phyloP scores from a whole-genome alignment of 2,113 vertebrate species.

The Etia nguti region DNA sequence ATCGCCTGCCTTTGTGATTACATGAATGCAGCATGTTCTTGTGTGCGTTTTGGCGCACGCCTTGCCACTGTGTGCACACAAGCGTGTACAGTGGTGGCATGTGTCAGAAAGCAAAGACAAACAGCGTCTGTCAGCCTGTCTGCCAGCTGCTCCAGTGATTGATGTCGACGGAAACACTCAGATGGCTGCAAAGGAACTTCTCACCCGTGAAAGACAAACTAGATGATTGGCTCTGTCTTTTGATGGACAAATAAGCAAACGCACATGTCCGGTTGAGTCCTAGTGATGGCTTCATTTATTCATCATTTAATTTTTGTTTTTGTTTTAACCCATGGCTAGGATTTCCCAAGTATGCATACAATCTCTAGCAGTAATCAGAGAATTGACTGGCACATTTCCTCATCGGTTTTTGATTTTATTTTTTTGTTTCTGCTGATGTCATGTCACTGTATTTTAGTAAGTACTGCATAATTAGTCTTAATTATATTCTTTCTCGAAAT shows the following conservation, averaged over 20 bases:
- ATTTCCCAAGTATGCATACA: neutral
- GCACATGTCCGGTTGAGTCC: neutral
- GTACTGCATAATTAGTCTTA: slow-evolving; percentile 10
- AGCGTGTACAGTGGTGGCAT: slow-evolving; percentile 8
- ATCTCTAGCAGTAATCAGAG: neutral
- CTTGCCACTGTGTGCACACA: neutral
- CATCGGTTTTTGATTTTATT: neutral
- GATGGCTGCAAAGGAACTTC: slow-evolving; percentile 32
- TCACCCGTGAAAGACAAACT: slow-evolving; percentile 67
- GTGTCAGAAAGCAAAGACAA: slow-evolving; percentile 60
- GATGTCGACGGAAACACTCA: slow-evolving; percentile 48
- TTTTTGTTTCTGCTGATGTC: neutral
- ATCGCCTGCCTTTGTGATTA: neutral
- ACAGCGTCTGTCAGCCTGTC: slow-evolving; percentile 52
- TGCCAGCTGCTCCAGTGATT: slow-evolving; percentile 60
- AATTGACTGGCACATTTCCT: neutral
- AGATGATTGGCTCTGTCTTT: slow-evolving; percentile 11
- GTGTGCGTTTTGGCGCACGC: neutral
- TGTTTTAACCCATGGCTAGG: neutral
- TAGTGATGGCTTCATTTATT: neutral
- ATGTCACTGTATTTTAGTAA: neutral
- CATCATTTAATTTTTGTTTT: neutral
- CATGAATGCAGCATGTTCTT: neutral
- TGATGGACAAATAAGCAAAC: slow-evolving; percentile 46
- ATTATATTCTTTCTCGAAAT: neutral